Evolutionary conservation across 92 coral and sea anemone species (phyloP).

Genomic region (Umimayanthus kanabou): DNA sequence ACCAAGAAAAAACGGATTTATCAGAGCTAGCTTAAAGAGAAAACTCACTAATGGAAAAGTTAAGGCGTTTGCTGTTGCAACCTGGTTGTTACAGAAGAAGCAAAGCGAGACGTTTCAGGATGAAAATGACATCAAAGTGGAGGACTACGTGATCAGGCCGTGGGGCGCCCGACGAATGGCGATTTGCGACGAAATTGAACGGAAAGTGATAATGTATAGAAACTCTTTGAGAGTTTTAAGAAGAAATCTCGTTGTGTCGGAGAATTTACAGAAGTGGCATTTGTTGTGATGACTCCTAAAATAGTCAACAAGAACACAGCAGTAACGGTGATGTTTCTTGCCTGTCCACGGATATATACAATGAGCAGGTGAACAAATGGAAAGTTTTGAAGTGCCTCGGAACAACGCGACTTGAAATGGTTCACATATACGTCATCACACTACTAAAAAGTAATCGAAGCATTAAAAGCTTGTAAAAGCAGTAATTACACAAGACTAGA

Average conservation of each 20-base stretch:
- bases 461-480: neutral
- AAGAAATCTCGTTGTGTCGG: conserved; percentile 49
- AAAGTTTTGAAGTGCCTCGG: neutral
- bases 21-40: neutral
- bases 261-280: conserved; percentile 56
- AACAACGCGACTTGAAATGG: neutral
- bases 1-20: neutral
- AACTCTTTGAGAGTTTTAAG: conserved; percentile 44
- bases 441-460: neutral
- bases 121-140: neutral
- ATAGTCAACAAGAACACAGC: neutral
- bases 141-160: conserved; percentile 27
- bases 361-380: neutral
- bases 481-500: neutral
- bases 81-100: conserved; percentile 4
- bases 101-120: neutral
- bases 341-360: neutral
- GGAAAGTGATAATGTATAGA: conserved; percentile 16
- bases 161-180: conserved; percentile 47
- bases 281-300: conserved; percentile 13
- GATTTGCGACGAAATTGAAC: conserved; percentile 63
- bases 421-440: neutral
- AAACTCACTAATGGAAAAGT: conserved; percentile 1
- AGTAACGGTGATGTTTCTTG: neutral
- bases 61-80: conserved; percentile 2